Evolutionary conservation across 1,140 invertebrate genomes (phyloP).

Genomic region (Holotrichia oblita): DNA sequence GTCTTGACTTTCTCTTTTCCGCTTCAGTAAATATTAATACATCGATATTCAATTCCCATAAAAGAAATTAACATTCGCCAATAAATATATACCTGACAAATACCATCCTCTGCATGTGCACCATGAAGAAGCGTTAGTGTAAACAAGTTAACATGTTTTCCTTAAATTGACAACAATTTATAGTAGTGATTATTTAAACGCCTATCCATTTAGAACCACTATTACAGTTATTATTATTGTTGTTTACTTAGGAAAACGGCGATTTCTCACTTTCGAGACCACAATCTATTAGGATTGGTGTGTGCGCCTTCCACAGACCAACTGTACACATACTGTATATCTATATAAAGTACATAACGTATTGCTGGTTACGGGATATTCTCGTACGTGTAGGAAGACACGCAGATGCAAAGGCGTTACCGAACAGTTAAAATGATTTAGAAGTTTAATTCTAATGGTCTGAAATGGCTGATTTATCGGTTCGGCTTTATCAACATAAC

Average conservation of each 20-base stretch:
- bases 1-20: neutral
- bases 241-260: slow-evolving; percentile 34
- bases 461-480: slow-evolving; percentile 31
- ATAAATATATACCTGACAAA: neutral
- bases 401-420: slow-evolving; percentile 35
- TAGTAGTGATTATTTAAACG: slow-evolving; percentile 17
- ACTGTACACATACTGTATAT: neutral
- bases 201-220: slow-evolving; percentile 30
- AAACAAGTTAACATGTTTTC: neutral
- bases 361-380: slow-evolving; percentile 4
- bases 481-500: slow-evolving; percentile 19
- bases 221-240: slow-evolving; percentile 35
- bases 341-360: neutral
- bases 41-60: neutral
- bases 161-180: slow-evolving; percentile 30
- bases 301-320: neutral
- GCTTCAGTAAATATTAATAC: neutral
- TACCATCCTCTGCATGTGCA: neutral
- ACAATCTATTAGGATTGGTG: slow-evolving; percentile 20
- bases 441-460: slow-evolving; percentile 34
- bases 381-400: slow-evolving; percentile 23
- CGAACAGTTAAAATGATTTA: slow-evolving; percentile 37
- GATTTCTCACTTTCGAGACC: slow-evolving; percentile 31
- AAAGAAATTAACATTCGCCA: neutral
- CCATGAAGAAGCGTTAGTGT: neutral